Conservation (phyloP, 2,888 invertebrate genomes). For the Rhogogaster chlorosoma region DNA sequence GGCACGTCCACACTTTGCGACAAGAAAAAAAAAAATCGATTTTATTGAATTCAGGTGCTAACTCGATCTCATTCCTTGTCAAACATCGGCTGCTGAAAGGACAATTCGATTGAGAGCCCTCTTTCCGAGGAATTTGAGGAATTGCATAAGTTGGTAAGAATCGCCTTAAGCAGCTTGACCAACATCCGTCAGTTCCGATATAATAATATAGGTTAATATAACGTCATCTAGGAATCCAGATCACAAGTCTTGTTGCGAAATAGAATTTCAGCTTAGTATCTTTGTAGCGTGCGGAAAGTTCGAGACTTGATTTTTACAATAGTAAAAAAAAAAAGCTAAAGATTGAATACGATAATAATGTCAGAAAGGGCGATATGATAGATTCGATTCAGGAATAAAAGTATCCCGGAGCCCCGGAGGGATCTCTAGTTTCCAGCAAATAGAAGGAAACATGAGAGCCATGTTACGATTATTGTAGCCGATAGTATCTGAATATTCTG, state of each 20-base stretch:
- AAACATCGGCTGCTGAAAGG: too few species aligned
- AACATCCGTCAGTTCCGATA: background rate
- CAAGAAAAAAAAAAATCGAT: too few species aligned
- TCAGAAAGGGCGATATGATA: background rate
- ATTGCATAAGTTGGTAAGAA: too few species aligned
- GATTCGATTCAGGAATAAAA: background rate
- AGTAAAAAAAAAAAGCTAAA: background rate
- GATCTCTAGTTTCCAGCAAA: background rate
- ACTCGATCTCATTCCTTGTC: too few species aligned
- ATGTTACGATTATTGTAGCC: constrained; percentile 1
- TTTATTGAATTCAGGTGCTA: too few species aligned
- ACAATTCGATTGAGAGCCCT: too few species aligned
- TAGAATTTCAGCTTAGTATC: background rate
- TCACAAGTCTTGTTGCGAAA: background rate
- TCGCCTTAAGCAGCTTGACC: background rate
- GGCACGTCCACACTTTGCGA: too few species aligned
- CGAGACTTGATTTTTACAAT: background rate
- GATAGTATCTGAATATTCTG: background rate
- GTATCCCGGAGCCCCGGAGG: background rate
- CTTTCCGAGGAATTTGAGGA: too few species aligned
- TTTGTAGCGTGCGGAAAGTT: background rate
- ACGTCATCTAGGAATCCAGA: background rate
- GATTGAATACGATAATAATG: constrained; percentile 1
- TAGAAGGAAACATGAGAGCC: background rate
- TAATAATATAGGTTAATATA: background rate